Evolutionary conservation across 2,113 vertebrate species (phyloP).

Genomic region (Microcebus murinus): DNA sequence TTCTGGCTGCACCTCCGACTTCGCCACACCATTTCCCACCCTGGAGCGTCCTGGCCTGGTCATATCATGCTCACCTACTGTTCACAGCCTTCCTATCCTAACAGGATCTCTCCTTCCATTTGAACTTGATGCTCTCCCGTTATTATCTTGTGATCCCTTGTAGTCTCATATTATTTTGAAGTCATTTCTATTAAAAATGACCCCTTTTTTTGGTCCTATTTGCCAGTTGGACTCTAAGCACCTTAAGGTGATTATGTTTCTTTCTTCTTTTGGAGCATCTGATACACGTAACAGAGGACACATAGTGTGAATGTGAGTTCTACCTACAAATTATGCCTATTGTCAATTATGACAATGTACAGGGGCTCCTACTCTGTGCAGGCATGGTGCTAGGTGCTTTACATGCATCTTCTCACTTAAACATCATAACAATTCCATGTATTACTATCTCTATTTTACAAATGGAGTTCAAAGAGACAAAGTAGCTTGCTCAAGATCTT

Average conservation of each 20-base stretch:
- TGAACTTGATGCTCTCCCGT: neutral
- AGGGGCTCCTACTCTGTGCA: neutral
- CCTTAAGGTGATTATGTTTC: neutral
- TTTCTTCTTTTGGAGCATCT: neutral
- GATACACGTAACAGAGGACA: neutral
- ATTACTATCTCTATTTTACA: neutral
- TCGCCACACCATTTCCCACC: neutral
- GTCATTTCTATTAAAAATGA: neutral
- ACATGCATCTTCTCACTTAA: neutral
- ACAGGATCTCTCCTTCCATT: neutral
- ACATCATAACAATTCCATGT: neutral
- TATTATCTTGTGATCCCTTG: neutral
- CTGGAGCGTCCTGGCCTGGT: neutral
- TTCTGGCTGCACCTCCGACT: neutral
- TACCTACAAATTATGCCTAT: neutral
- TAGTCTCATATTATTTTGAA: neutral
- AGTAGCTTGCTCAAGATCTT: neutral
- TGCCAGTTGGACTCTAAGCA: neutral
- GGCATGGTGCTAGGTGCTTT: neutral
- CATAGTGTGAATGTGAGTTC: neutral
- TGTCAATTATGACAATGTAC: neutral
- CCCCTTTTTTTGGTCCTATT: neutral
- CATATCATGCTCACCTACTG: rapidly evolving
- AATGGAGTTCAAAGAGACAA: neutral
- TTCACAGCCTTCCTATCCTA: neutral